Base-by-base conservation (phyloP, 2,888 invertebrate genomes). In the Cerceris ruficornis region DNA sequence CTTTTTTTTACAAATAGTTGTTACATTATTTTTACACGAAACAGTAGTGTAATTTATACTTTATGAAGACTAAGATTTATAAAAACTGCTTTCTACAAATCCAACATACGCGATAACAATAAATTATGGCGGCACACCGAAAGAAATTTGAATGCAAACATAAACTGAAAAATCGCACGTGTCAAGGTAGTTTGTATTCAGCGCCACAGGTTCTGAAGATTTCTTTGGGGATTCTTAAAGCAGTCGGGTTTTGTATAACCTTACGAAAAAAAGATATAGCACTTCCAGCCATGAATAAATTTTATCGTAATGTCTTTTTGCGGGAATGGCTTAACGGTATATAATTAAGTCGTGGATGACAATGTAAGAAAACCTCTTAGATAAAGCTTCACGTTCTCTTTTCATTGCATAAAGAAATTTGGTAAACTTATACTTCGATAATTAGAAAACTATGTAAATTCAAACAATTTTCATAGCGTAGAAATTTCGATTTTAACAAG, bases 191-290 rank as follows among this genome's bases (percentile, higher is more conserved):
- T 75, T 70, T 75, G 65, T 70, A 77, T 77, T 75, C 77, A 67
- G 17, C 46, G 9, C 41, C 50, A 49, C 59, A 39, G 43, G 46
- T 65, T 46, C 66, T 39, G 46, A 75, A 69, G 77, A 77, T 75
- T 75, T 77, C 75, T 75, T 75, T 59, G 54, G 75, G 77, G 77
- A 77, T 75, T 41, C 52, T 77, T 74, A 69, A 69, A 65, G 54
- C 59, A 62, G 49, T 60, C 62, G 49, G 43, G 67, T 74, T 69
- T 69, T 75, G 13, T 39, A 28, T 42, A n/a, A 15, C 15, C 52
- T 7, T 11, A 17, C 15, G 49, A 66, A 62, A 43, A 74, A 13
- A 46, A 14, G 39, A 15, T 43, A 28, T 28, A 28, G 15, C 57
- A 39, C 7, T 49, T 54, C 42, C 13, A 41, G 43, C 9, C 42